These are phyloP conservation scores for Lacerta bilineata DNA, from an alignment of 2,797 vertebrate species.

Conservation along the genomic window DNA sequence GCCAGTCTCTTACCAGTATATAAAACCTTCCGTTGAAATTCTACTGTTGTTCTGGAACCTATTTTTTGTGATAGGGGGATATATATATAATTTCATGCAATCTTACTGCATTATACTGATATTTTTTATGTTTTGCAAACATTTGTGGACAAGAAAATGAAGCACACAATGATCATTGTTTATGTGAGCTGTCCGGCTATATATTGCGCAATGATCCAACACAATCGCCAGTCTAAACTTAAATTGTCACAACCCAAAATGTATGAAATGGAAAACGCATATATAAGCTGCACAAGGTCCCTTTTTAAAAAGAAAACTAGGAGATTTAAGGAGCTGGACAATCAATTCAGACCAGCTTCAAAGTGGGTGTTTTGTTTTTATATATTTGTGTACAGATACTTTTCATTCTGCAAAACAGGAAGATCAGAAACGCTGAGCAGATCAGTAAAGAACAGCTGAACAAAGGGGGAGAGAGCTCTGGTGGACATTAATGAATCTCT, in stretches of 20 bases:
- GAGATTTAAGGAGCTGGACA: constrained; percentile 76
- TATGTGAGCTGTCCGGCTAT: constrained; percentile 83
- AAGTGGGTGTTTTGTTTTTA: background rate
- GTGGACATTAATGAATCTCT: constrained; percentile 58
- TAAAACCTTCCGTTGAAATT: constrained; percentile 82
- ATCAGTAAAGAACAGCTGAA: constrained; percentile 53
- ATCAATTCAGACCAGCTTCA: constrained; percentile 71
- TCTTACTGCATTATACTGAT: constrained; percentile 79
- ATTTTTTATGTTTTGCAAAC: constrained; percentile 81
- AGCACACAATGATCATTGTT: constrained; percentile 81
- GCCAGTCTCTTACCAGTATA: constrained; percentile 56
- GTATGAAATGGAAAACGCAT: constrained; percentile 79
- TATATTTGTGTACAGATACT: constrained; percentile 68
- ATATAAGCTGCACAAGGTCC: constrained; percentile 71
- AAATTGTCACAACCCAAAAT: constrained; percentile 78
- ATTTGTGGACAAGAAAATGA: constrained; percentile 77
- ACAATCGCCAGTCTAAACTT: constrained; percentile 78
- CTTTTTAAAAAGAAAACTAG: constrained; percentile 67
- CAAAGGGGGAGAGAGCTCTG: constrained; percentile 55
- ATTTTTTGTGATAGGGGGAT: constrained; percentile 75
- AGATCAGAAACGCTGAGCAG: constrained; percentile 51
- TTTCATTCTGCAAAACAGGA: constrained; percentile 60
- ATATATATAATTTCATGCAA: constrained; percentile 74
- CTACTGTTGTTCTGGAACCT: constrained; percentile 76
- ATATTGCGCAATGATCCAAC: constrained; percentile 80